Percentiles rank a stretch among this genome's conserved stretches.
phyloP scores from a whole-genome alignment of 2,888 invertebrate genomes.

The Ichneumoninae sp. region DNA sequence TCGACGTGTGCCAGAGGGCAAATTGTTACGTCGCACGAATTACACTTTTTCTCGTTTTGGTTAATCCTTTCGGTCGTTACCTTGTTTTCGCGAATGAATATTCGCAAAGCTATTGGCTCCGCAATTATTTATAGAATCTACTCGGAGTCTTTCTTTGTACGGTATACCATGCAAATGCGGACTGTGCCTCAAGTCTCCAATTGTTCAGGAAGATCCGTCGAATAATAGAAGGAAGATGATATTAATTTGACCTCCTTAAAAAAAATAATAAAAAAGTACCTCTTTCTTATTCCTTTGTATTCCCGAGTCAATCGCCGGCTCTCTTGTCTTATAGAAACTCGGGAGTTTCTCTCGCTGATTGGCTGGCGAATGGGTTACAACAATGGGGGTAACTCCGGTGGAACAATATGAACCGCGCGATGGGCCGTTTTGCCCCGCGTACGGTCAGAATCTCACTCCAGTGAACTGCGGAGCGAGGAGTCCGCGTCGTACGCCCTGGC shows the following conservation, averaged over 20 bases:
- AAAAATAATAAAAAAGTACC: constrained; percentile 1
- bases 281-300: constrained; percentile 45
- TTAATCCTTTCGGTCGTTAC: neutral
- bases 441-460: constrained; percentile 46
- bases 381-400: constrained; percentile 50
- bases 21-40: neutral
- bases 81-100: neutral
- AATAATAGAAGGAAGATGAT: constrained; percentile 44
- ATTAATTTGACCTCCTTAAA: constrained; percentile 59
- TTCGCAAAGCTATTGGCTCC: neutral
- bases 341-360: constrained; percentile 50
- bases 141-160: constrained; percentile 62
- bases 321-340: constrained; percentile 41
- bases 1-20: neutral
- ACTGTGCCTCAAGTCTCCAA: neutral
- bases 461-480: constrained; percentile 22
- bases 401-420: constrained; percentile 55
- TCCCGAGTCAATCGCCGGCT: constrained; percentile 36
- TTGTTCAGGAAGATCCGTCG: neutral
- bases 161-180: constrained; percentile 50
- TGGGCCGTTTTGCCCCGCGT: constrained; percentile 43
- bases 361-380: constrained; percentile 54
- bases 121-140: neutral
- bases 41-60: neutral
- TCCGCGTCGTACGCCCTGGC: constrained; percentile 41